These are phyloP conservation scores for Talpa occidentalis DNA, from an alignment of 2,113 vertebrate genomes.

Conservation along the genomic window DNA sequence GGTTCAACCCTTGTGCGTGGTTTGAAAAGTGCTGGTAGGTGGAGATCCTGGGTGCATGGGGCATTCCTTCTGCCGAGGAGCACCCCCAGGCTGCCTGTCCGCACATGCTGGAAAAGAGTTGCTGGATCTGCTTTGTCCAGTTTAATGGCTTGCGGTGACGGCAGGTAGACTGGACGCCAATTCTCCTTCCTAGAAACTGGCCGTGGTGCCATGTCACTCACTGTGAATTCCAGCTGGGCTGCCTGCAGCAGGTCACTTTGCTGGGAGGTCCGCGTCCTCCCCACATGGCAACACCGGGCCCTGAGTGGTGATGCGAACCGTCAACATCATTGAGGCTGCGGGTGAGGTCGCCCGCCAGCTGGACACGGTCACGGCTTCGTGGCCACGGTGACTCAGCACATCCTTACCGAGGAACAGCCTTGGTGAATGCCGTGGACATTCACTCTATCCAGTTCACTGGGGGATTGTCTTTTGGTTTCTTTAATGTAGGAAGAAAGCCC, in stretches of 20 bases:
- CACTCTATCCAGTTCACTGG: neutral
- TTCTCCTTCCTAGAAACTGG: neutral
- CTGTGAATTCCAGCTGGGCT: neutral
- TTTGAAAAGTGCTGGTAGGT: accelerated
- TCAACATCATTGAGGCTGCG: neutral
- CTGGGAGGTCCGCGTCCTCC: neutral
- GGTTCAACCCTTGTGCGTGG: neutral
- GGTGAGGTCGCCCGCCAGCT: accelerated
- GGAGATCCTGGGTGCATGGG: neutral
- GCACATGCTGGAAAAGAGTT: neutral
- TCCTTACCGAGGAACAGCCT: neutral
- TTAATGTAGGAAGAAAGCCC: neutral
- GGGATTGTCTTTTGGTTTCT: neutral
- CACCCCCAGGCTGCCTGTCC: accelerated
- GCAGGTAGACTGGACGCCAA: neutral
- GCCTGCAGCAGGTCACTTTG: too few species aligned
- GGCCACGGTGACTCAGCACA: neutral
- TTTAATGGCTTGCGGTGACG: neutral
- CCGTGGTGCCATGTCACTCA: neutral
- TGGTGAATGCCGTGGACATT: neutral
- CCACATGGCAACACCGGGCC: too few species aligned
- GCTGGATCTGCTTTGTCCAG: neutral
- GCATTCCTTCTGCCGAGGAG: too few species aligned
- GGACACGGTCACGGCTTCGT: neutral
- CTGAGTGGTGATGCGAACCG: too few species aligned